These are phyloP conservation scores for Crocallis elinguaria DNA, from an alignment of 2,888 invertebrate genomes.

Conservation along the genomic window DNA sequence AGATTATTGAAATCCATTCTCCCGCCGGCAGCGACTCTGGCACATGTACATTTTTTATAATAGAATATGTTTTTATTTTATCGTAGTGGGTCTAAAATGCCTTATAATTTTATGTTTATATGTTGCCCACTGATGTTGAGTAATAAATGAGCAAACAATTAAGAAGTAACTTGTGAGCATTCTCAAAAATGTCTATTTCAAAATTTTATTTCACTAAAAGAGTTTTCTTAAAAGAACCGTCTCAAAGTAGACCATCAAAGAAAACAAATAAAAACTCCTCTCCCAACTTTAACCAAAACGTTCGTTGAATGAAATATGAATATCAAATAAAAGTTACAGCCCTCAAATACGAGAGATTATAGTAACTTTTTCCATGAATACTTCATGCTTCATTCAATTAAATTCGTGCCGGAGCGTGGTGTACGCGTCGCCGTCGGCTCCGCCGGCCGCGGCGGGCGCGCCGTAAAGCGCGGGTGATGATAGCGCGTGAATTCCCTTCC, in stretches of 20 bases:
- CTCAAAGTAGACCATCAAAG: neutral
- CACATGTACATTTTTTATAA: no score
- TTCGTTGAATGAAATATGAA: conserved; percentile 17
- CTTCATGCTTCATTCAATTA: conserved; percentile 30
- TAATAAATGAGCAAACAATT: no score
- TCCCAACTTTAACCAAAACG: conserved; percentile 4
- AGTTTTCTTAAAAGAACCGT: neutral
- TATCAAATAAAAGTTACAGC: conserved; percentile 11
- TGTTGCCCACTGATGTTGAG: neutral
- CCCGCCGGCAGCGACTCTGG: neutral
- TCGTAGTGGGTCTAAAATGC: neutral
- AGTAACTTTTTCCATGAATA: conserved; percentile 30
- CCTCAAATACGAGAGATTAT: conserved; percentile 12
- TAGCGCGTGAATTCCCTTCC: conserved; percentile 23
- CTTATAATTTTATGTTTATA: neutral
- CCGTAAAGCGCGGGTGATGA: conserved; percentile 29
- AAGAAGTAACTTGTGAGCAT: neutral
- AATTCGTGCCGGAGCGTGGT: conserved; percentile 5
- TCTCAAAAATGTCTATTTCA: no score
- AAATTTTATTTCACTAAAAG: neutral
- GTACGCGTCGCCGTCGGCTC: neutral
- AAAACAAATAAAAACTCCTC: conserved; percentile 15
- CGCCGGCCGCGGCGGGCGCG: conserved; percentile 2
- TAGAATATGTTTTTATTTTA: no score
- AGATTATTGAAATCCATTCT: neutral